phyloP scores from a whole-genome alignment of 2,797 vertebrate species.

The Galago senegalensis region DNA sequence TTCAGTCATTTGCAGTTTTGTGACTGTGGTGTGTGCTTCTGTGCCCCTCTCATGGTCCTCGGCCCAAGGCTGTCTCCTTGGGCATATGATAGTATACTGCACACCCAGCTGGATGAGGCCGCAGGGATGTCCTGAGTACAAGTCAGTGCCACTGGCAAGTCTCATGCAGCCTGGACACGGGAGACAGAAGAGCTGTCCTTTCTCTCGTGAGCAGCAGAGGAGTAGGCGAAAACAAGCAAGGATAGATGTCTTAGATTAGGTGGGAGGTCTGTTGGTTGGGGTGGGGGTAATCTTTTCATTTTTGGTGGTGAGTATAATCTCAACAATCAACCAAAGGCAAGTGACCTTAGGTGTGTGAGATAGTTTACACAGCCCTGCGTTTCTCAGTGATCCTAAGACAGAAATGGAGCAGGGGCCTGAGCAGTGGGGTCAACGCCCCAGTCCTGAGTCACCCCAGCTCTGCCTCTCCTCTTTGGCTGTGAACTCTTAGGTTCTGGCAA shows the following conservation, averaged over 20 bases:
- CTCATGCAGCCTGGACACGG: not conserved
- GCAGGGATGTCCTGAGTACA: not conserved
- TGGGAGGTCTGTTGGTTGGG: not conserved
- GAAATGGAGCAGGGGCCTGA: not conserved
- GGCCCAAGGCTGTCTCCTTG: not conserved
- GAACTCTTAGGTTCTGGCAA: not conserved
- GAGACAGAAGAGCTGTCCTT: not conserved
- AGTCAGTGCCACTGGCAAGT: not conserved
- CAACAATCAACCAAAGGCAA: not conserved
- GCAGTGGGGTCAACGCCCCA: accelerated
- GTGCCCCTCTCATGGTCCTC: not conserved
- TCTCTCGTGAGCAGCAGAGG: not conserved
- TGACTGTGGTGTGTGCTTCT: not conserved
- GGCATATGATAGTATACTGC: no score
- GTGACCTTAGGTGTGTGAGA: not conserved
- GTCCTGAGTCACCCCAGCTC: not conserved
- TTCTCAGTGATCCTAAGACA: not conserved
- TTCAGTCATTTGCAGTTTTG: not conserved
- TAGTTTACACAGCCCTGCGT: not conserved
- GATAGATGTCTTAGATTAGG: not conserved
- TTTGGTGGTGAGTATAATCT: not conserved
- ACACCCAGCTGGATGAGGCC: not conserved
- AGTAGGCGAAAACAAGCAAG: not conserved
- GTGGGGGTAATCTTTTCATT: not conserved
- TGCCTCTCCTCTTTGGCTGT: not conserved